Evolutionary conservation across 2,797 vertebrate species (phyloP).

Genomic region (Margarornis squamiger): DNA sequence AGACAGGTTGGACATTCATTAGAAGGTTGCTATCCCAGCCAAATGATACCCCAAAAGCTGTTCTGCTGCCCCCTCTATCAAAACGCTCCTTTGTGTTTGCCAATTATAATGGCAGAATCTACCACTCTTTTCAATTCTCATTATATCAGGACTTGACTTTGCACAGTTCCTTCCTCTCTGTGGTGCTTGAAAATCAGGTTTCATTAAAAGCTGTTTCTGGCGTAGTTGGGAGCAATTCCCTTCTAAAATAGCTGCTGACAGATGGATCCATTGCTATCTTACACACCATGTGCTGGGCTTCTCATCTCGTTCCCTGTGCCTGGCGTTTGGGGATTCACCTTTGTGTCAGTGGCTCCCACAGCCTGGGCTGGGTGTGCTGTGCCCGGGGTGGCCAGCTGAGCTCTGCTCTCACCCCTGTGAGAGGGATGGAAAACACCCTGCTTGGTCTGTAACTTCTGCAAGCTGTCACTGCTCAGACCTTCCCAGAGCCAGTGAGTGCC

Average conservation of each 20-base stretch:
- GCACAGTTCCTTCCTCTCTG: not conserved
- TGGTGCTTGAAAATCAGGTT: conserved; percentile 22
- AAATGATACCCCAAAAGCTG: conserved; percentile 5
- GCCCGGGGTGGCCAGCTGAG: not conserved
- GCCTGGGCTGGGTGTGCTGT: not conserved
- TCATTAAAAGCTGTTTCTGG: conserved; percentile 49
- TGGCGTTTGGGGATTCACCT: not conserved
- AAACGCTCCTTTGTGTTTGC: not conserved
- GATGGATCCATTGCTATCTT: conserved; percentile 32
- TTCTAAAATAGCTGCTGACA: conserved; percentile 23
- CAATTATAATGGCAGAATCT: conserved; percentile 28
- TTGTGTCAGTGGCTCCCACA: not conserved
- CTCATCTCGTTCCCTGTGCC: conserved; percentile 30
- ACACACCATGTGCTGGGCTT: not conserved
- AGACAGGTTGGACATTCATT: conserved; percentile 30
- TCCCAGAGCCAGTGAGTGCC: not conserved
- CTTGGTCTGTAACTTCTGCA: not conserved
- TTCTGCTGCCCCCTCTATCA: not conserved
- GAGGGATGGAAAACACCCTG: not conserved
- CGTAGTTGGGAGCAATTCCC: conserved; percentile 42
- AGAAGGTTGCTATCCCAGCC: conserved; percentile 24
- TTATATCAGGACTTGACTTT: conserved; percentile 30
- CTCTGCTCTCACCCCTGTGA: not conserved
- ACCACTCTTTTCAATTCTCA: conserved; percentile 29
- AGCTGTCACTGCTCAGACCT: not conserved